Conservation (phyloP, 1,140 invertebrate species). For the Bombus soroeensis region DNA sequence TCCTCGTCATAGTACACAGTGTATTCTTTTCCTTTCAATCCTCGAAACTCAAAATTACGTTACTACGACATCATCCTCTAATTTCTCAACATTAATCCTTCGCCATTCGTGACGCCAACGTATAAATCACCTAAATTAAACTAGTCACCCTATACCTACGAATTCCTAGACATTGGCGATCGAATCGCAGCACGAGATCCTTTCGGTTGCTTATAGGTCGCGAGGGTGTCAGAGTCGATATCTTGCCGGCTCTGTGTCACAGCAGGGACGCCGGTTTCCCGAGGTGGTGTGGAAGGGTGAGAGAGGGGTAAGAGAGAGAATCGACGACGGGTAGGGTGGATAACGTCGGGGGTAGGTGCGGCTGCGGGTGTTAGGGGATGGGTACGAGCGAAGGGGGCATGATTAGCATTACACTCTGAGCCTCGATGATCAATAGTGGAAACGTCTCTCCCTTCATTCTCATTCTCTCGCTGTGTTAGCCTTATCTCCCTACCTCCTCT, state of each 20-base stretch:
- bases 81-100: background rate
- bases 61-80: background rate
- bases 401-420: constrained; percentile 83
- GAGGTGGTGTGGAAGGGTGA: constrained; percentile 39
- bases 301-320: constrained; percentile 67
- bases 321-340: constrained; percentile 59
- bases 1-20: background rate
- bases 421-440: constrained; percentile 83
- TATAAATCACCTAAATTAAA: background rate
- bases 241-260: constrained; percentile 80
- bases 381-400: constrained; percentile 77
- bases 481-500: constrained; percentile 78
- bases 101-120: background rate
- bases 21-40: background rate
- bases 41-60: background rate
- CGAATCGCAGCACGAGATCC: constrained; percentile 30
- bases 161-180: constrained; percentile 26
- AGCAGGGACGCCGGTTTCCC: constrained; percentile 62
- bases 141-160: background rate
- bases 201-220: constrained; percentile 67
- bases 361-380: constrained; percentile 67
- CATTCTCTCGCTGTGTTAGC: constrained; percentile 80
- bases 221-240: constrained; percentile 80
- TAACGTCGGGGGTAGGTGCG: constrained; percentile 69
- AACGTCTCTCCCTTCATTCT: constrained; percentile 82